Percentiles rank a stretch among this genome's conserved stretches.
These are phyloP conservation scores for Gorsachius goisagi DNA, from an alignment of 2,113 vertebrate genomes.

Conservation along the genomic window DNA sequence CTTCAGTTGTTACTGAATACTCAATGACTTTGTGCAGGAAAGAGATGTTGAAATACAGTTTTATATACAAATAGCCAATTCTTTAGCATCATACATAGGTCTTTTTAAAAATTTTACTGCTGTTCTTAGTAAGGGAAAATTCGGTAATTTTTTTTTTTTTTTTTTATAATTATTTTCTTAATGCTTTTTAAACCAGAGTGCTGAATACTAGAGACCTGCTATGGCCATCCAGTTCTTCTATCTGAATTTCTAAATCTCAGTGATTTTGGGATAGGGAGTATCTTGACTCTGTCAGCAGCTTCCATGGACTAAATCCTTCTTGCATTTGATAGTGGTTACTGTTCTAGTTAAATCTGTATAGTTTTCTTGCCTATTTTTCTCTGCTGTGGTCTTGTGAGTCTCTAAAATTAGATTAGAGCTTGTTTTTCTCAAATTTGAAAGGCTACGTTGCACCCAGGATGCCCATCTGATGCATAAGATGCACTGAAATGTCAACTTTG, in stretches of 20 bases:
- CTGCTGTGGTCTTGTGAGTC: neutral
- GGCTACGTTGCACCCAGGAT: neutral
- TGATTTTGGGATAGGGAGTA: neutral
- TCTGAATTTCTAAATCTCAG: neutral
- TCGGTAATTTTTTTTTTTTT: neutral
- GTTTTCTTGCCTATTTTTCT: neutral
- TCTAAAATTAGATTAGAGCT: neutral
- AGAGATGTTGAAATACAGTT: neutral
- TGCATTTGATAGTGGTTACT: neutral
- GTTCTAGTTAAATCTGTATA: neutral
- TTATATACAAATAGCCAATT: neutral
- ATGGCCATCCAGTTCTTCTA: neutral
- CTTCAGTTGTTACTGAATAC: neutral
- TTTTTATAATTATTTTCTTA: neutral
- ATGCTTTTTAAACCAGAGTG: neutral
- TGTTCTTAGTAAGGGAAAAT: neutral
- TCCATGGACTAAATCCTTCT: neutral
- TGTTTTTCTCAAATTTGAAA: neutral
- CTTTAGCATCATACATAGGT: neutral
- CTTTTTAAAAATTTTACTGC: neutral
- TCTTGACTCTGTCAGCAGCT: neutral
- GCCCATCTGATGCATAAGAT: neutral
- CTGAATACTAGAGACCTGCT: neutral
- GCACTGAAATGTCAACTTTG: neutral
- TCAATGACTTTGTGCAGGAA: neutral